Evolutionary conservation across 2,113 vertebrate species (phyloP).

Genomic region (Gavia stellata): DNA sequence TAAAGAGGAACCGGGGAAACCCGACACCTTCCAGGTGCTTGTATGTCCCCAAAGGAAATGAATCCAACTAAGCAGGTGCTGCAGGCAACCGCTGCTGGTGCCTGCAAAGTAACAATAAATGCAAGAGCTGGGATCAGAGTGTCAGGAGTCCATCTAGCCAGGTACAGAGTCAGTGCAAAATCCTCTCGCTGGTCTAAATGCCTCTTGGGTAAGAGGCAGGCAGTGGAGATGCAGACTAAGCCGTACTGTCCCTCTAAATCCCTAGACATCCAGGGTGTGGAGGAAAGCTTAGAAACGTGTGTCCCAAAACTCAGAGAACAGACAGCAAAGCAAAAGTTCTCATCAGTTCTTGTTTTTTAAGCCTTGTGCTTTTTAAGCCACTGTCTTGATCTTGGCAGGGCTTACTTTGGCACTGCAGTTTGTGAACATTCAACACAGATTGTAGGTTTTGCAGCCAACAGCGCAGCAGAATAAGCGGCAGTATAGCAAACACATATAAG

Average conservation of each 20-base stretch:
- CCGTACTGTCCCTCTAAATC: not conserved
- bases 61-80: not conserved
- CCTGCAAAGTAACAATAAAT: not conserved
- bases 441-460: not conserved
- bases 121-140: not conserved
- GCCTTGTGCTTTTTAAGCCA: slow-evolving; percentile 38
- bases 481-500: not conserved
- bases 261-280: not conserved
- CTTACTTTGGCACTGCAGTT: slow-evolving; percentile 37
- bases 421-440: slow-evolving; percentile 28
- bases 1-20: not conserved
- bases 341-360: not conserved
- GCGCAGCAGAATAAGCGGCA: not conserved
- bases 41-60: not conserved
- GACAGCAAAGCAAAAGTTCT: slow-evolving; percentile 17
- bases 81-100: not conserved
- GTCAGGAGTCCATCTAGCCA: not conserved
- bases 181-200: rapidly evolving
- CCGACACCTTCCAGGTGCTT: not conserved
- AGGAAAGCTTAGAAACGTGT: not conserved
- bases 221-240: not conserved
- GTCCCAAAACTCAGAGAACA: not conserved
- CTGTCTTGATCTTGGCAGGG: slow-evolving; percentile 45
- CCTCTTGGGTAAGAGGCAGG: not conserved
- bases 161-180: not conserved